These are phyloP conservation scores for Fopius arisanus DNA, from an alignment of 1,140 invertebrate species.

Conservation along the genomic window DNA sequence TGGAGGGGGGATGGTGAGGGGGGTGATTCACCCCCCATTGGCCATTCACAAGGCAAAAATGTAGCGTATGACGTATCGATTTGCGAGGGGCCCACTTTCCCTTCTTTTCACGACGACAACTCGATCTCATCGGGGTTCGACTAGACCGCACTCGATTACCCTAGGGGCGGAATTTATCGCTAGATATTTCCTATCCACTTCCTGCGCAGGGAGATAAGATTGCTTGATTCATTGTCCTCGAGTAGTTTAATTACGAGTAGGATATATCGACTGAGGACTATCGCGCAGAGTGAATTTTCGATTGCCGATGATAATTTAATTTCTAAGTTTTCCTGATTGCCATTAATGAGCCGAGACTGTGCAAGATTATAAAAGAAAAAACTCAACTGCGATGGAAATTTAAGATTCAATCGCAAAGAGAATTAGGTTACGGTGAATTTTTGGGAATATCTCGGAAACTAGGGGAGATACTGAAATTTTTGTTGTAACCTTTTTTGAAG, in stretches of 20 bases:
- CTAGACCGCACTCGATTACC: slow-evolving; percentile 8
- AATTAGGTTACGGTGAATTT: no score
- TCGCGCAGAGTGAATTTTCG: no score
- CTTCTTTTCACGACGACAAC: not conserved
- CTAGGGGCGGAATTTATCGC: not conserved
- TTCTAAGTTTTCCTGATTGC: no score
- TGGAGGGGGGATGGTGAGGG: slow-evolving; percentile 12
- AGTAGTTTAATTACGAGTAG: not conserved
- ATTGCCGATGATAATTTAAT: no score
- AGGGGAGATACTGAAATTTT: no score
- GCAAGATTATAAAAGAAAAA: no score
- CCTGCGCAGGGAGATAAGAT: not conserved
- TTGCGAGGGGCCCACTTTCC: slow-evolving; percentile 22
- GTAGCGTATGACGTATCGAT: slow-evolving; percentile 41
- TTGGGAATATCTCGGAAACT: no score
- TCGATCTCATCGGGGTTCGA: not conserved
- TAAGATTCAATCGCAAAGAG: no score
- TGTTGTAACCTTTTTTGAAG: no score
- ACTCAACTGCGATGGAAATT: no score
- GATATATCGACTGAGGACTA: not conserved
- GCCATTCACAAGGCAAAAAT: slow-evolving; percentile 40
- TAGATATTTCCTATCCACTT: not conserved
- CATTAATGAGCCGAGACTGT: no score
- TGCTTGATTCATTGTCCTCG: not conserved
- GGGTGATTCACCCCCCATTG: no score